Base-by-base conservation (phyloP, 2,113 vertebrate species). In the Pipra filicauda region DNA sequence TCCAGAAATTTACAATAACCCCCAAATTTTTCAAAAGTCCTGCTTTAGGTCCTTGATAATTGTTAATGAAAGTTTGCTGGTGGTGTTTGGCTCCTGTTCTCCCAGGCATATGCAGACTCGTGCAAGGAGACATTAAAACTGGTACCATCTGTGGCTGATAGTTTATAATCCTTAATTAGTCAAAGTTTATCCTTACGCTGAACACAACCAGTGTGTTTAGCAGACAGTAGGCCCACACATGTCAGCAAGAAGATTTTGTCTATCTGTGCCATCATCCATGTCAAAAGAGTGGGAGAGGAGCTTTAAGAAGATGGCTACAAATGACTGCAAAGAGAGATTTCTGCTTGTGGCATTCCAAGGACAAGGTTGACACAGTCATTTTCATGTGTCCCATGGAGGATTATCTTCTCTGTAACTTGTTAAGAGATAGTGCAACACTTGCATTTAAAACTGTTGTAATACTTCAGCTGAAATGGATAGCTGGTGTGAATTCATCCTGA, bases 151-250 rank as follows among this genome's bases (percentile, higher is more conserved):
- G 96, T 81, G 82, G 93, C 93, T 94, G 94, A 95, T 95, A 69
- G 90, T 92, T 96, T 96, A 89, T 5, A 96, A 97, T 61, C 75
- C 84, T 95, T 97, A 96, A 97, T 97, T 96, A 97, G 95, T 81
- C 94, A 96, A 91, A 92, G 95, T 95, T 97, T 97, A 96, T 97
- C 94, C 95, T 97, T 97, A 89, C 92, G 41, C 81, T 64, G 87
- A 97, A 79, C 89, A 95, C 78, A 95, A 92, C 80, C 88, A 95
- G 95, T 4, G 93, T 96, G 94, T 97, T 96, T 81, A 96, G 94
- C 91, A 97, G 96, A 94, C 94, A 95, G 91, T 70, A 62, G 93
- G 95, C 96, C 95, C 90, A 97, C 96, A 95, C 93, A 94, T 87
- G 93, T 74, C 92, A 92, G 84, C 71, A 81, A 51, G 65, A 89